Conservation (phyloP, 2,797 vertebrate species). For the Hybognathus amarus region DNA sequence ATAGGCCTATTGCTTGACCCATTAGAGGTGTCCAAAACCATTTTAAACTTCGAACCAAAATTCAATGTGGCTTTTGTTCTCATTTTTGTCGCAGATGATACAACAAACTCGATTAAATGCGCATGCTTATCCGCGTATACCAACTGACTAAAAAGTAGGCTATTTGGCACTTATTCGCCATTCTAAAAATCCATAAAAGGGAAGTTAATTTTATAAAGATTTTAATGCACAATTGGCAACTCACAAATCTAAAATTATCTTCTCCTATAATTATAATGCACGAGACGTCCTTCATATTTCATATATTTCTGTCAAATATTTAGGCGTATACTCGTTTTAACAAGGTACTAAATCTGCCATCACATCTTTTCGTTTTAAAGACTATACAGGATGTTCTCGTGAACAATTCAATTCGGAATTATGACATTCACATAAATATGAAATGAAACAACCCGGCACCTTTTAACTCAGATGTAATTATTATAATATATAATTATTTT, state of each 20-base stretch:
- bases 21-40: not conserved
- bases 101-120: not conserved
- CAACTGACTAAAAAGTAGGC: not conserved
- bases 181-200: not conserved
- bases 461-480: not conserved
- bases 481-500: not conserved
- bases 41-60: not conserved
- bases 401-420: not conserved
- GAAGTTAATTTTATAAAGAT: not conserved
- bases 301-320: slow-evolving; percentile 2
- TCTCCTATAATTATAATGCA: not conserved
- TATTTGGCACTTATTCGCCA: not conserved
- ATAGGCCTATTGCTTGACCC: not conserved
- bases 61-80: not conserved
- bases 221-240: not conserved
- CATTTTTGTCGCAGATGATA: not conserved
- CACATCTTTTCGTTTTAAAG: not conserved
- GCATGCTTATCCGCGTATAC: too few relatives aligned
- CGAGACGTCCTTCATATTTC: not conserved
- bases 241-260: not conserved
- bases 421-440: not conserved
- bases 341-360: not conserved
- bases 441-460: not conserved
- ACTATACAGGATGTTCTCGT: not conserved
- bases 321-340: not conserved